Conservation (phyloP, 1,140 invertebrate species). For the Brevipalpus yothersi region DNA sequence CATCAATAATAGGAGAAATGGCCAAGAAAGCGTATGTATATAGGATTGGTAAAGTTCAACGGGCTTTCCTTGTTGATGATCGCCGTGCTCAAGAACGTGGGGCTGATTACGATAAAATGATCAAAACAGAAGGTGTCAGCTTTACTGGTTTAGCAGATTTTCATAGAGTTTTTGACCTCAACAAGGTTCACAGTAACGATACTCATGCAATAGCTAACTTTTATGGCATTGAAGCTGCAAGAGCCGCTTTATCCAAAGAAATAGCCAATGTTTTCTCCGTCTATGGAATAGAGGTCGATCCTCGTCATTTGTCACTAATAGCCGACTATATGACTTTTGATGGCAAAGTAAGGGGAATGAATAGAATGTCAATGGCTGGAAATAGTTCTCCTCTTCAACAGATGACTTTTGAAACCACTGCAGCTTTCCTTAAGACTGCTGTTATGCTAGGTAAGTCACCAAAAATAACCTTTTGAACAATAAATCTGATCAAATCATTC, state of each 20-base stretch:
- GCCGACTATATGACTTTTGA: conserved; percentile 96
- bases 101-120: conserved; percentile 12
- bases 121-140: conserved; percentile 84
- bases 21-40: conserved; percentile 30
- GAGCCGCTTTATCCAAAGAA: conserved; percentile 60
- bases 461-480: not conserved
- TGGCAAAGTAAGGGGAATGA: conserved; percentile 67
- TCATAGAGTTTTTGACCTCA: conserved; percentile 50
- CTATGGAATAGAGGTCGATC: conserved; percentile 85
- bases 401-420: conserved; percentile 89
- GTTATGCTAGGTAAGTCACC: conserved; percentile 28
- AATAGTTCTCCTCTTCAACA: conserved; percentile 68
- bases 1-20: conserved; percentile 44
- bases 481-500: conserved; percentile 1
- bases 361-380: conserved; percentile 59
- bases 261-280: conserved; percentile 76
- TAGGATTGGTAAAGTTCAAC: conserved; percentile 10
- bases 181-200: conserved; percentile 74
- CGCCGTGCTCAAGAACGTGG: conserved; percentile 5
- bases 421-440: conserved; percentile 60
- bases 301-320: conserved; percentile 68
- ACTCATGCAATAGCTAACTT: conserved; percentile 58
- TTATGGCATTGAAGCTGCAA: conserved; percentile 90
- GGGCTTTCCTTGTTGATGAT: conserved; percentile 13
- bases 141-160: conserved; percentile 69